phyloP scores from a whole-genome alignment of 2,888 invertebrate species.

The Troides oblongomaculatus region DNA sequence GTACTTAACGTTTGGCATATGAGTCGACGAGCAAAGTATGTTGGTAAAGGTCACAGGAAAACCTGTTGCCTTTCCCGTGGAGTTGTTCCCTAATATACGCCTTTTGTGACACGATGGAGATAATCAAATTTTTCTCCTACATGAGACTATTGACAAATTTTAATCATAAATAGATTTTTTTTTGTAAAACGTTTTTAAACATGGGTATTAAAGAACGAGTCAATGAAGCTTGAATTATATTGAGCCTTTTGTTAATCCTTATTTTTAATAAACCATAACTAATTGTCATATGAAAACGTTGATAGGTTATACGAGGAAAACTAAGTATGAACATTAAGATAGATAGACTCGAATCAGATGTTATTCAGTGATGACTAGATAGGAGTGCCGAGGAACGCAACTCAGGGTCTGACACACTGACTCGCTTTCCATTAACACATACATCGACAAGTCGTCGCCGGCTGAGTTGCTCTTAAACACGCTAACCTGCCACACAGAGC shows the following conservation, averaged over 20 bases:
- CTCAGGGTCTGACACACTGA: constrained; percentile 70
- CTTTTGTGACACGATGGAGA: no score
- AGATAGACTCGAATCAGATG: constrained; percentile 51
- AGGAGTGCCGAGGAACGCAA: constrained; percentile 42
- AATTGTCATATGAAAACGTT: no score
- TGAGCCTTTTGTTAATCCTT: no score
- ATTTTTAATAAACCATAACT: neutral
- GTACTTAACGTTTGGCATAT: no score
- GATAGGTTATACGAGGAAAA: neutral
- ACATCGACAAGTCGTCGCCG: constrained; percentile 31
- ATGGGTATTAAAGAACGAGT: no score
- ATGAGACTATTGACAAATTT: neutral
- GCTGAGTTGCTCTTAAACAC: constrained; percentile 25
- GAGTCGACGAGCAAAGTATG: no score
- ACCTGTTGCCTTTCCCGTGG: no score
- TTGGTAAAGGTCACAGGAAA: no score
- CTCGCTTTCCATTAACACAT: constrained; percentile 69
- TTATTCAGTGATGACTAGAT: constrained; percentile 42
- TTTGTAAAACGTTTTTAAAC: neutral
- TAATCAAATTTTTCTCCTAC: no score
- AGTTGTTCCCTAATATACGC: no score
- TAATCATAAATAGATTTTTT: neutral
- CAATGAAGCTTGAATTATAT: no score
- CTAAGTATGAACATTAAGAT: constrained; percentile 23
- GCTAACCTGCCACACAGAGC: constrained; percentile 33